phyloP scores from a whole-genome alignment of 1,140 invertebrate genomes.

The Chironomus striatipennis region DNA sequence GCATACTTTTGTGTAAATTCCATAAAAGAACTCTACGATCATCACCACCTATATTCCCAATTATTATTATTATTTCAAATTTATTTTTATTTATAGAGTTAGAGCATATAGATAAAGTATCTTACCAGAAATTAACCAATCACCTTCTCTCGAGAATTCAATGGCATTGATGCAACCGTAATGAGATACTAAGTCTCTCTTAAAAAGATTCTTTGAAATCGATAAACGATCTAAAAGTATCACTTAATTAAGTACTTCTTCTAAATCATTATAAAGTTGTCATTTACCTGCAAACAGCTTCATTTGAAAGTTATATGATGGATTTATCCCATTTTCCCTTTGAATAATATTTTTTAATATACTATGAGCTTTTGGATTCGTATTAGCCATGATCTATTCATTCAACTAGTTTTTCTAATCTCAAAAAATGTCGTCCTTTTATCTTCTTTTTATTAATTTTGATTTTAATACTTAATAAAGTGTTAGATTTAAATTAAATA shows the following conservation, averaged over 20 bases:
- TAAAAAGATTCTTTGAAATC: slow-evolving; percentile 63
- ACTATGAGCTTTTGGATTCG: neutral
- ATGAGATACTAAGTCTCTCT: slow-evolving; percentile 78
- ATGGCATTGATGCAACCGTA: slow-evolving; percentile 95
- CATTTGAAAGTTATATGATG: slow-evolving; percentile 33
- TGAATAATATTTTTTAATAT: neutral
- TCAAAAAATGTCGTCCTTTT: too few relatives aligned
- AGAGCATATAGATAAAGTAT: slow-evolving; percentile 27
- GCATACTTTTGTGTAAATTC: slow-evolving; percentile 70
- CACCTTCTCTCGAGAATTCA: slow-evolving; percentile 83
- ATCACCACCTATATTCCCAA: slow-evolving; percentile 93
- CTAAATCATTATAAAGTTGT: too few relatives aligned
- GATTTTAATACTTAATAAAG: too few relatives aligned
- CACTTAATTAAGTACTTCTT: too few relatives aligned
- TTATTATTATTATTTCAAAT: slow-evolving; percentile 26
- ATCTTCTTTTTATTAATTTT: too few relatives aligned
- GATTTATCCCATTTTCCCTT: slow-evolving; percentile 2
- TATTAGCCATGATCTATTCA: too few relatives aligned
- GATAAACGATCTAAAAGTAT: slow-evolving; percentile 43
- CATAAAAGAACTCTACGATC: slow-evolving; percentile 83
- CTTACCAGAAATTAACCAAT: slow-evolving; percentile 78
- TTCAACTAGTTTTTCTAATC: too few relatives aligned
- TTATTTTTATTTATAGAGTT: neutral
- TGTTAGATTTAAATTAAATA: too few relatives aligned
- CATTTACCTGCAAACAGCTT: slow-evolving; percentile 46